phyloP scores from a whole-genome alignment of 2,888 invertebrate species.

The Eristalis intricaria region DNA sequence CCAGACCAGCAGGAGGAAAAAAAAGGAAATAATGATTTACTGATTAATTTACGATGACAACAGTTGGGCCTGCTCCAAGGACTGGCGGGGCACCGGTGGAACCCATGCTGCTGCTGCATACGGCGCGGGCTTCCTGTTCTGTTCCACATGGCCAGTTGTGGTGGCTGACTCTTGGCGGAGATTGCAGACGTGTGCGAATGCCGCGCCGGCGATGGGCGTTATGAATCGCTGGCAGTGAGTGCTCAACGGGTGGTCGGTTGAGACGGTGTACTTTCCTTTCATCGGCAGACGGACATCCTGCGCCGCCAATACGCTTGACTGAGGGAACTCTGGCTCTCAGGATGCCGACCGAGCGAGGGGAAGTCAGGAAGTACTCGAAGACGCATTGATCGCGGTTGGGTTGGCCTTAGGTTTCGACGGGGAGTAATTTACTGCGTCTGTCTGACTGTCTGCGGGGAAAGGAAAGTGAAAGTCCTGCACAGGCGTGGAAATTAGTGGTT shows the following conservation, averaged over 20 bases:
- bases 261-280: neutral
- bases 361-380: neutral
- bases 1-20: neutral
- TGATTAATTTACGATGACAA: conserved; percentile 68
- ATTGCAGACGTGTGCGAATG: neutral
- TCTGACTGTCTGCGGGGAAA: neutral
- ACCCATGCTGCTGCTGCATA: conserved; percentile 37
- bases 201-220: conserved; percentile 3
- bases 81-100: conserved; percentile 16
- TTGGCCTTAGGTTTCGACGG: neutral
- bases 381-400: neutral
- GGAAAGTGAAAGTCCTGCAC: too few relatives aligned
- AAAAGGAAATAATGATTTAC: conserved; percentile 64
- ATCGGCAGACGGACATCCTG: neutral
- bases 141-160: neutral
- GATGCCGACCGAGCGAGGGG: neutral
- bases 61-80: conserved; percentile 68
- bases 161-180: neutral
- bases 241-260: conserved; percentile 51
- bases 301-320: neutral
- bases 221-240: conserved; percentile 20
- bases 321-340: neutral
- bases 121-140: conserved; percentile 8
- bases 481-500: neutral
- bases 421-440: neutral